Conservation (phyloP, 1,140 invertebrate genomes). For the Rhynchophorus ferrugineus region DNA sequence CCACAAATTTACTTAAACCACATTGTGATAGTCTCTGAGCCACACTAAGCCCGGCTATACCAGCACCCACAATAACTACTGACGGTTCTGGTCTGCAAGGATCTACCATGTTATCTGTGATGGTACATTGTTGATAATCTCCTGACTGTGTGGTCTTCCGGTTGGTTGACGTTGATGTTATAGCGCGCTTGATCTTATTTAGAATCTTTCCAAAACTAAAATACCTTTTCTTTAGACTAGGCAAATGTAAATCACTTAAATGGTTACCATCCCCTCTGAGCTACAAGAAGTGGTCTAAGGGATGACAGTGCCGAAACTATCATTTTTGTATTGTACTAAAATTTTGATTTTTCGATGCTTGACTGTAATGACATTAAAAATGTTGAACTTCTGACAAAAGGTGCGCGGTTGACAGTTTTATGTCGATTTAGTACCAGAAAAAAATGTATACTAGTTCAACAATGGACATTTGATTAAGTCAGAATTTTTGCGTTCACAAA, state of each 20-base stretch:
- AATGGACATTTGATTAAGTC: too few species aligned
- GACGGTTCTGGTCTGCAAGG: conserved; percentile 54
- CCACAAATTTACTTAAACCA: conserved; percentile 58
- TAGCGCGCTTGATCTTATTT: conserved; percentile 7
- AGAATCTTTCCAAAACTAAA: conserved; percentile 11
- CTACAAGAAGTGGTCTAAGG: not conserved
- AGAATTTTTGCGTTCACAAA: too few species aligned
- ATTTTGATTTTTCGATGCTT: conserved; percentile 9
- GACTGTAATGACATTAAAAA: conserved; percentile 8
- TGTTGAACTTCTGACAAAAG: conserved; percentile 2
- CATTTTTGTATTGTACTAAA: conserved; percentile 18
- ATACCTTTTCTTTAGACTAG: not conserved
- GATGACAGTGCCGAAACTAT: conserved; percentile 7
- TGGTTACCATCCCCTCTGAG: conserved; percentile 2
- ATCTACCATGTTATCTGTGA: conserved; percentile 44
- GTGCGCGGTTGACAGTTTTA: too few species aligned
- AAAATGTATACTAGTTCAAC: too few species aligned
- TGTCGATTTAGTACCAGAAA: too few species aligned
- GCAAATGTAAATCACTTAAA: not conserved
- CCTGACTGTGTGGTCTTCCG: not conserved
- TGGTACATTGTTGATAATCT: conserved; percentile 33
- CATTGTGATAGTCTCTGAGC: conserved; percentile 60
- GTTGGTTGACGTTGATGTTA: conserved; percentile 4
- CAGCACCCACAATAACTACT: conserved; percentile 65
- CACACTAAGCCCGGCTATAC: conserved; percentile 68